These are phyloP conservation scores for Ylistrum balloti DNA, from an alignment of 1,140 invertebrate genomes.

Conservation along the genomic window DNA sequence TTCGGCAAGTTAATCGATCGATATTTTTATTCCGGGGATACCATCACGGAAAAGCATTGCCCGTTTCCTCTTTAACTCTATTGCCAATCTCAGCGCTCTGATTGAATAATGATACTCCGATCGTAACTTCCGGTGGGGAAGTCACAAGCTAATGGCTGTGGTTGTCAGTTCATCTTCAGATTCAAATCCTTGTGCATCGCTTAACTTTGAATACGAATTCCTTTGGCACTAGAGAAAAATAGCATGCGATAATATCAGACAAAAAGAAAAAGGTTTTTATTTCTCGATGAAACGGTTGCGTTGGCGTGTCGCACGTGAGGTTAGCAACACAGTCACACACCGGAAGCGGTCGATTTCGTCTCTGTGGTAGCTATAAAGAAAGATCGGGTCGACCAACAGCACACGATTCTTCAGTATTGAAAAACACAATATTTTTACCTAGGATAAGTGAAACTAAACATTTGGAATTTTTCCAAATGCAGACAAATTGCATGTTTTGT, in stretches of 20 bases:
- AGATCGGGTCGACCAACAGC: background rate
- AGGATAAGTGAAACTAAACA: too few relatives aligned
- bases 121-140: slow-evolving; percentile 23
- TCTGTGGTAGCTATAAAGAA: background rate
- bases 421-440: too few relatives aligned
- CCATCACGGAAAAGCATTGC: background rate
- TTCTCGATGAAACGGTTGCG: background rate
- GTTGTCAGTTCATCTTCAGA: background rate
- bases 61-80: slow-evolving; percentile 30
- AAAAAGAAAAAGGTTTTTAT: background rate
- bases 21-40: background rate
- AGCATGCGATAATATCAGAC: slow-evolving; percentile 38
- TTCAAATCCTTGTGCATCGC: slow-evolving; percentile 23
- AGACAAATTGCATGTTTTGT: too few relatives aligned
- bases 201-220: slow-evolving; percentile 6
- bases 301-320: background rate
- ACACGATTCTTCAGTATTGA: background rate
- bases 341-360: slow-evolving; percentile 30
- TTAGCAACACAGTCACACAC: background rate
- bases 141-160: slow-evolving; percentile 21
- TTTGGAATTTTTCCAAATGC: too few relatives aligned
- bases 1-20: slow-evolving; percentile 6
- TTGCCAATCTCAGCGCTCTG: background rate
- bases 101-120: slow-evolving; percentile 35
- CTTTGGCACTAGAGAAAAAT: background rate